Conservation (phyloP, 2,888 invertebrate species). For the Rhyacophila evoluta region DNA sequence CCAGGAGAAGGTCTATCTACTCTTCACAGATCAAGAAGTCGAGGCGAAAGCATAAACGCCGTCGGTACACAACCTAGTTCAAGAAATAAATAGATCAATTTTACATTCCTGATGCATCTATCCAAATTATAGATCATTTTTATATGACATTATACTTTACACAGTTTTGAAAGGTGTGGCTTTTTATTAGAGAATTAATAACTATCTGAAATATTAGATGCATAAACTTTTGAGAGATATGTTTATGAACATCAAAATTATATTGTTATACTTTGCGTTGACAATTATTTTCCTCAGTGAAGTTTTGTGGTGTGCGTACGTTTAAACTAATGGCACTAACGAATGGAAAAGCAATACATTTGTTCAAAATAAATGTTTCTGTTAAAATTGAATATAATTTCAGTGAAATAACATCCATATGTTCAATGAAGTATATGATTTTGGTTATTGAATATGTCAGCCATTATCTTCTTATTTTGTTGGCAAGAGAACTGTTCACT, state of each 20-base stretch:
- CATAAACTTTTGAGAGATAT: neutral
- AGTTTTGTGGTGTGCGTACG: neutral
- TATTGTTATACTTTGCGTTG: neutral
- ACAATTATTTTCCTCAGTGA: neutral
- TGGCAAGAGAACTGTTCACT: neutral
- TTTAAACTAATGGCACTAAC: neutral
- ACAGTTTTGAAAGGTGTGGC: slow-evolving; percentile 9
- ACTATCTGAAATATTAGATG: neutral
- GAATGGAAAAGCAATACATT: neutral
- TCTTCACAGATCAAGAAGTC: slow-evolving; percentile 83
- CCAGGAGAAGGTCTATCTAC: slow-evolving; percentile 76
- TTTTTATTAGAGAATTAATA: neutral
- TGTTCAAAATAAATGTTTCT: neutral
- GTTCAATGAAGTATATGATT: neutral
- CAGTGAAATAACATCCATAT: neutral
- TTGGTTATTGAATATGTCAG: no score
- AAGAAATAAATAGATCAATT: slow-evolving; percentile 63
- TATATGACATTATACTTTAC: slow-evolving; percentile 11
- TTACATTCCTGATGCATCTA: slow-evolving; percentile 28
- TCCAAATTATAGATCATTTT: neutral
- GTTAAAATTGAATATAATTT: neutral
- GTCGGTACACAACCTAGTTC: slow-evolving; percentile 72
- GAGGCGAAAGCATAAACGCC: slow-evolving; percentile 83
- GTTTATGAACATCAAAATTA: neutral
- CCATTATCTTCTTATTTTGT: neutral